A percentile compares a stretch with the other conserved stretches of the same genome.
Conservation (phyloP, 2,888 invertebrate genomes). For the Phaonia tiefii region DNA sequence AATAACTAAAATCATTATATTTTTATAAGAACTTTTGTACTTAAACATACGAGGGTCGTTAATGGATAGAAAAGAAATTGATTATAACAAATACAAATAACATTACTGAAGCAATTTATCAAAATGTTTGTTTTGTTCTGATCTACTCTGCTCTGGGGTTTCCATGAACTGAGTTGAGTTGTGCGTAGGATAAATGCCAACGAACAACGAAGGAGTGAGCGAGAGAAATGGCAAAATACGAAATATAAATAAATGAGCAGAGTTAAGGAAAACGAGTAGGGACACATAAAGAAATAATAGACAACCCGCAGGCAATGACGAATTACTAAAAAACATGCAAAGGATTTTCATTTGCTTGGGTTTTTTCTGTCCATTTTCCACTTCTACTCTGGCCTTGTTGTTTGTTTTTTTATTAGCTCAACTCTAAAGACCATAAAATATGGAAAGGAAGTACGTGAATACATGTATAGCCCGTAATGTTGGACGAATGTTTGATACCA, state of each 20-base stretch:
- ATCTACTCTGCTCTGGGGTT: neutral
- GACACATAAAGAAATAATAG: constrained; percentile 71
- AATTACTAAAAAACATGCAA: constrained; percentile 79
- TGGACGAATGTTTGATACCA: constrained; percentile 11
- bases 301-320: constrained; percentile 80
- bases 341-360: constrained; percentile 39
- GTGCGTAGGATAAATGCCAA: constrained; percentile 14
- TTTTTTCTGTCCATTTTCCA: constrained; percentile 2
- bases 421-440: constrained; percentile 43
- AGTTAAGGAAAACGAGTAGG: constrained; percentile 43
- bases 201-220: neutral
- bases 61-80: constrained; percentile 47
- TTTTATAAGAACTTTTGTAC: neutral
- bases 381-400: neutral
- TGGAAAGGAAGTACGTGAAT: constrained; percentile 29
- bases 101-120: constrained; percentile 65
- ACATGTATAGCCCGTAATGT: constrained; percentile 31
- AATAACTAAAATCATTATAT: constrained; percentile 49
- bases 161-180: neutral
- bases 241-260: constrained; percentile 30
- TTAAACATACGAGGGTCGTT: neutral
- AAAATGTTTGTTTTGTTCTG: constrained; percentile 42
- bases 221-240: constrained; percentile 50
- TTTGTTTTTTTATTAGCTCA: constrained; percentile 3
- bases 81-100: constrained; percentile 59